These are phyloP conservation scores for Capra hircus DNA, from an alignment of 2,113 vertebrate species.

Conservation along the genomic window DNA sequence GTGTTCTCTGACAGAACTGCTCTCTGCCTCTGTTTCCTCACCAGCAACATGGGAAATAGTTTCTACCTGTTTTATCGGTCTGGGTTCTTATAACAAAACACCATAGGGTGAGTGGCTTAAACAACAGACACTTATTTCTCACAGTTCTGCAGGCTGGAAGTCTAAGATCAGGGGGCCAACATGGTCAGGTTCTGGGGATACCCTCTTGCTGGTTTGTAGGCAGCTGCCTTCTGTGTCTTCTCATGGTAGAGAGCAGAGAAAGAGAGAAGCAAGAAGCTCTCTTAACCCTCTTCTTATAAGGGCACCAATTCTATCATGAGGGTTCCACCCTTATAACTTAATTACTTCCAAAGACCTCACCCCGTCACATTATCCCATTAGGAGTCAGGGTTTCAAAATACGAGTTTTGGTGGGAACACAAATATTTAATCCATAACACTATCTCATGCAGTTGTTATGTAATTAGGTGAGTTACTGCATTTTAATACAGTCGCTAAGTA, in stretches of 20 bases:
- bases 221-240: neutral
- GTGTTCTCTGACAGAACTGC: neutral
- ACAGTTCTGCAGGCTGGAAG: neutral
- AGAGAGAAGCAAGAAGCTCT: neutral
- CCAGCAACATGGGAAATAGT: neutral
- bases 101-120: neutral
- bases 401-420: neutral
- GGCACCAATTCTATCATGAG: neutral
- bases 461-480: neutral
- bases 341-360: neutral
- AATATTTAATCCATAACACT: neutral
- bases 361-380: neutral
- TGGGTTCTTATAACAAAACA: neutral
- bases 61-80: neutral
- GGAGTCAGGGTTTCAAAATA: neutral
- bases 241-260: neutral
- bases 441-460: neutral
- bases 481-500: neutral
- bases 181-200: neutral
- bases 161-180: too few species aligned
- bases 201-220: neutral
- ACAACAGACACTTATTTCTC: neutral
- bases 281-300: neutral
- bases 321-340: neutral
- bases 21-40: neutral